These are phyloP conservation scores for Agrochola litura DNA, from an alignment of 2,888 invertebrate species.

Conservation along the genomic window DNA sequence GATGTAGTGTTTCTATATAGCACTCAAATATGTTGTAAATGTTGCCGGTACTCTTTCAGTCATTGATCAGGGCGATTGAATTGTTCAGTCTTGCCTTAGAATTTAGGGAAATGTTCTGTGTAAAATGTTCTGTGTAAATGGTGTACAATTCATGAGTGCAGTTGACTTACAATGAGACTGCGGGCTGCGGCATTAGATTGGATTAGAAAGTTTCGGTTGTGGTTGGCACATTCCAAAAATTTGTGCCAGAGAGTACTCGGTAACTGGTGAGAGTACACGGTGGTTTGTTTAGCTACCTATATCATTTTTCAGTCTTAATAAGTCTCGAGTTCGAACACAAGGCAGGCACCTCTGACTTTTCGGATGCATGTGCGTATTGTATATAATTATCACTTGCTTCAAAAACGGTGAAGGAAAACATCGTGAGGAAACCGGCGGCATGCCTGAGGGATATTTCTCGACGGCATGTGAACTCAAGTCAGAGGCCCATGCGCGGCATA, in stretches of 20 bases:
- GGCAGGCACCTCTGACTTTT: too few relatives aligned
- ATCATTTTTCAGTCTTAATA: background rate
- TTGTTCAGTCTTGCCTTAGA: conserved; percentile 19
- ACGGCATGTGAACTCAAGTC: too few relatives aligned
- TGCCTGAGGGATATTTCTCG: too few relatives aligned
- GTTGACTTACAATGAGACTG: conserved; percentile 27
- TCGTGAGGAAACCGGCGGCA: too few relatives aligned
- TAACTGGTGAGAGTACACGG: background rate
- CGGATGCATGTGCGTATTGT: too few relatives aligned
- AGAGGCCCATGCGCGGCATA: too few relatives aligned
- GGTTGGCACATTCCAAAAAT: conserved; percentile 40
- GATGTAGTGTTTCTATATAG: conserved; percentile 50
- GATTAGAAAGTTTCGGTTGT: conserved; percentile 48
- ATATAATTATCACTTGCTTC: too few relatives aligned
- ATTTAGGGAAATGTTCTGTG: conserved; percentile 4
- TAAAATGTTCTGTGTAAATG: background rate
- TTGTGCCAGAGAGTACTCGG: background rate
- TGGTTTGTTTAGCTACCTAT: background rate
- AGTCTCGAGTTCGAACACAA: too few relatives aligned
- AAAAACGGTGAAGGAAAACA: too few relatives aligned
- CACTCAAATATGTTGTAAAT: conserved; percentile 34
- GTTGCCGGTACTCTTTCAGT: conserved; percentile 16
- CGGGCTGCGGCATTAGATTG: conserved; percentile 1
- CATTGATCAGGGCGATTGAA: conserved; percentile 24
- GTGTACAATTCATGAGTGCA: conserved; percentile 21